A percentile compares a stretch with the other conserved stretches of the same genome.
Evolutionary conservation across 1,140 invertebrate genomes (phyloP).

Genomic region (Drosophila trapezifrons): DNA sequence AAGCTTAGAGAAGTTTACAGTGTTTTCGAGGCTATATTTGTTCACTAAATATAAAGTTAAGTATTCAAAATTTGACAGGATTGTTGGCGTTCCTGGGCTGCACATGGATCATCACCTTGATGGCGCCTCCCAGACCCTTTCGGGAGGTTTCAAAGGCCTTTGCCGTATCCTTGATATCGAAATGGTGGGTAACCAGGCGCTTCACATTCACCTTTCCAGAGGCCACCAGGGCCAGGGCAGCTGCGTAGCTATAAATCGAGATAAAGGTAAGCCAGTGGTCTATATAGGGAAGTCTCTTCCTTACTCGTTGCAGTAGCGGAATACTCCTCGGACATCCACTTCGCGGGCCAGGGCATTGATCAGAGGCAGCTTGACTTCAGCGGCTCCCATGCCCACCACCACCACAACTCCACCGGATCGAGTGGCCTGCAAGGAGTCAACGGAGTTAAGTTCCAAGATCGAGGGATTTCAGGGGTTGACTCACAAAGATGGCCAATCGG

Average conservation of each 20-base stretch:
- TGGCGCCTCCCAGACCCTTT: conserved; percentile 88
- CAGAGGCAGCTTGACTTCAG: conserved; percentile 92
- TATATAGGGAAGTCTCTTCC: background rate
- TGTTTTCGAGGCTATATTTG: conserved; percentile 18
- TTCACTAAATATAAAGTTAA: too few relatives aligned
- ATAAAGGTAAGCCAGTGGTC: too few relatives aligned
- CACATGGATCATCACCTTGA: conserved; percentile 97
- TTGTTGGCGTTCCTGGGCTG: conserved; percentile 86
- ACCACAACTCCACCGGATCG: conserved; percentile 92
- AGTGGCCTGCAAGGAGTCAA: conserved; percentile 87
- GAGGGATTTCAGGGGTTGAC: background rate
- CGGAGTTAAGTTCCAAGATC: background rate
- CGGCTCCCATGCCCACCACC: conserved; percentile 93
- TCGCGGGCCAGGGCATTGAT: conserved; percentile 91
- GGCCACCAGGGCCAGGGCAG: conserved; percentile 93
- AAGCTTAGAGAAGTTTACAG: conserved; percentile 24
- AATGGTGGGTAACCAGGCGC: conserved; percentile 95
- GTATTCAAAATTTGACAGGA: conserved; percentile 61
- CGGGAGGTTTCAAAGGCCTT: conserved; percentile 94
- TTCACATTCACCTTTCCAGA: conserved; percentile 94
- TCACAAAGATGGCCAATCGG: conserved; percentile 87
- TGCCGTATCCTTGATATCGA: conserved; percentile 91
- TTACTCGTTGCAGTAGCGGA: conserved; percentile 94
- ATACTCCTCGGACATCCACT: conserved; percentile 95
- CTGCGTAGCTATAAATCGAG: conserved; percentile 87